Evolutionary conservation across 1,140 invertebrate genomes (phyloP).

Genomic region (Reticulitermes speratus): DNA sequence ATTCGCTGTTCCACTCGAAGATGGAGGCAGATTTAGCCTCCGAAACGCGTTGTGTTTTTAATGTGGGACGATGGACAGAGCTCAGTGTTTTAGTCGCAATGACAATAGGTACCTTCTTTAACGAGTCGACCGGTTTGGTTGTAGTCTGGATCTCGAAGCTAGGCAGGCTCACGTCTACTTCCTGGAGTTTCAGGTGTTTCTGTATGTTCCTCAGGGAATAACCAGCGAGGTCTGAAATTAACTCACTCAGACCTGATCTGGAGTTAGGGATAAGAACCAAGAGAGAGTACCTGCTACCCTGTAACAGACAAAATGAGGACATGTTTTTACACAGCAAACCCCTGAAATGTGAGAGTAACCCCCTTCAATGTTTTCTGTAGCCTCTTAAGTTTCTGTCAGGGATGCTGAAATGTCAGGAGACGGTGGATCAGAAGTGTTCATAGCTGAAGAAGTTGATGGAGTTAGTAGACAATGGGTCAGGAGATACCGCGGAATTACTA

Average conservation of each 20-base stretch:
- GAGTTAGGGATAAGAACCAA: slow-evolving; percentile 54
- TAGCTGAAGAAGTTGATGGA: no score
- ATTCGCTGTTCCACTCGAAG: no score
- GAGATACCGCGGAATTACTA: no score
- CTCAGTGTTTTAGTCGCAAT: no score
- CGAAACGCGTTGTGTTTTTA: no score
- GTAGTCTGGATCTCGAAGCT: slow-evolving; percentile 51
- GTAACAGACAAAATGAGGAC: slow-evolving; percentile 34
- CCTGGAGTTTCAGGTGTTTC: slow-evolving; percentile 45
- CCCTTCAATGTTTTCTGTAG: no score
- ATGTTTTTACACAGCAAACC: background rate
- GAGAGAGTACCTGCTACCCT: slow-evolving; percentile 57
- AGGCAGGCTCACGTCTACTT: slow-evolving; percentile 48
- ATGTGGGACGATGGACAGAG: no score
- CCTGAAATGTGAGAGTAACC: background rate
- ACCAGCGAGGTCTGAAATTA: slow-evolving; percentile 49
- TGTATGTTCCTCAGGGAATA: slow-evolving; percentile 48
- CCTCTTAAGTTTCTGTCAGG: no score
- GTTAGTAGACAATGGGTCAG: no score
- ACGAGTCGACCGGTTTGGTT: slow-evolving; percentile 50
- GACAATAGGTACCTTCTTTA: slow-evolving; percentile 47
- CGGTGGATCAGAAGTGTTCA: no score
- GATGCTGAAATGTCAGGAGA: no score
- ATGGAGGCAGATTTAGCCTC: no score
- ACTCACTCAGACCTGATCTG: slow-evolving; percentile 51